Evolutionary conservation across 1,140 invertebrate genomes (phyloP).

Genomic region (Saccostrea glomerata): DNA sequence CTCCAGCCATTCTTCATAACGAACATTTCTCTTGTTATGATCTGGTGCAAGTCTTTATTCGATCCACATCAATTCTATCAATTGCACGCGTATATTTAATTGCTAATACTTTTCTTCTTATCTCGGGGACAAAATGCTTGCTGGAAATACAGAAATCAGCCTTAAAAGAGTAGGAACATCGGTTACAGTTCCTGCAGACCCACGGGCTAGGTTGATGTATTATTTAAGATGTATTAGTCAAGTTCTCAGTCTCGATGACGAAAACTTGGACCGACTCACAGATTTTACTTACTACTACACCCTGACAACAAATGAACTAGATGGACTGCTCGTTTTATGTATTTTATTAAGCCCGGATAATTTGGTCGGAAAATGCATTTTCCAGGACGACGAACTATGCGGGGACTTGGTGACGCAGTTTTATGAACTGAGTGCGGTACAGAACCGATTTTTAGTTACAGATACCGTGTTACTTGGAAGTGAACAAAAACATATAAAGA

Average conservation of each 20-base stretch:
- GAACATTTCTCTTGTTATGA: too few relatives aligned
- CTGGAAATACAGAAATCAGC: not conserved
- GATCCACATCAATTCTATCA: too few relatives aligned
- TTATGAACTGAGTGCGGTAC: slow-evolving; percentile 3
- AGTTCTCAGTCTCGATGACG: slow-evolving; percentile 21
- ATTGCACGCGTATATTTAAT: too few relatives aligned
- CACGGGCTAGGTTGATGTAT: slow-evolving; percentile 50
- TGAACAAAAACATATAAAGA: slow-evolving; percentile 11
- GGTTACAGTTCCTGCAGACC: slow-evolving; percentile 34
- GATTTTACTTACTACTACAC: slow-evolving; percentile 34
- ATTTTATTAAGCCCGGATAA: not conserved
- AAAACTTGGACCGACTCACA: slow-evolving; percentile 21
- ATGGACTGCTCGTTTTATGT: slow-evolving; percentile 37
- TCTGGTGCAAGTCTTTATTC: too few relatives aligned
- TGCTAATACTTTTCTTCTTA: too few relatives aligned
- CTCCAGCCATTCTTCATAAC: too few relatives aligned
- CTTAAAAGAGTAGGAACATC: slow-evolving; percentile 26
- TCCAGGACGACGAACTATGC: slow-evolving; percentile 46
- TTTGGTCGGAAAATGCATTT: slow-evolving; percentile 46
- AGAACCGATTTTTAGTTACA: slow-evolving; percentile 44
- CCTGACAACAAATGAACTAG: slow-evolving; percentile 11
- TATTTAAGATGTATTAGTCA: slow-evolving; percentile 46
- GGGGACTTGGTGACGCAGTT: slow-evolving; percentile 38
- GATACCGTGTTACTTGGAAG: slow-evolving; percentile 41
- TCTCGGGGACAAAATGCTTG: not conserved